Percentiles rank a stretch among this genome's conserved stretches.
Evolutionary conservation across 2,797 vertebrate species (phyloP).

Genomic region (Parambassis ranga): DNA sequence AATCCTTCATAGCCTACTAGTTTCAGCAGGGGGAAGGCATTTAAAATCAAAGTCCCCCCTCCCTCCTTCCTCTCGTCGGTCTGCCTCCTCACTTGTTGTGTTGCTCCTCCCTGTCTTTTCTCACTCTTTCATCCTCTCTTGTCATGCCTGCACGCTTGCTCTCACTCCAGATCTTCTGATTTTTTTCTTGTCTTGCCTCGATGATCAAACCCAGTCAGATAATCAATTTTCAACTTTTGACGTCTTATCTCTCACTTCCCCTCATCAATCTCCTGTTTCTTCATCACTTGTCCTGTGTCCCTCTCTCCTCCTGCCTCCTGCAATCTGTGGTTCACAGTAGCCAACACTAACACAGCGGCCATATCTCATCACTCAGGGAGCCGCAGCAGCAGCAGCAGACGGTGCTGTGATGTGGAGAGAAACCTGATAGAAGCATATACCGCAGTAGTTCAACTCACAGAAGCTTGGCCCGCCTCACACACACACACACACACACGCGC

Average conservation of each 20-base stretch:
- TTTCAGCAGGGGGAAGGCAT: conserved; percentile 36
- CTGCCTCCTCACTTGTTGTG: conserved; percentile 20
- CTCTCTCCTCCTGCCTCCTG: not conserved
- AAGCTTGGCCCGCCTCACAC: conserved; percentile 6
- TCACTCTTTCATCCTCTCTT: conserved; percentile 19
- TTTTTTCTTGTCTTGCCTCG: not conserved
- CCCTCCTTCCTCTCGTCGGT: conserved; percentile 13
- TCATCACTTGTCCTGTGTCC: too few relatives aligned
- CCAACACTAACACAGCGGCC: conserved; percentile 27
- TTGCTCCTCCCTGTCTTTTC: conserved; percentile 15
- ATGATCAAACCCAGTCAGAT: too few relatives aligned
- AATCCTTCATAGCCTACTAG: conserved; percentile 44
- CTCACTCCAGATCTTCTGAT: not conserved
- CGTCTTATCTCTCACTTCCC: not conserved
- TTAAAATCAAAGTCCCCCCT: conserved; percentile 17
- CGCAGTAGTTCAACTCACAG: conserved; percentile 44
- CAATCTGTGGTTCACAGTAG: not conserved
- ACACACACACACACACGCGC: conserved; percentile 13
- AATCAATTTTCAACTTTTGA: too few relatives aligned
- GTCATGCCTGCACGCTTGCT: conserved; percentile 11
- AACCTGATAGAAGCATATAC: conserved; percentile 38
- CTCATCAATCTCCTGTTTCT: not conserved
- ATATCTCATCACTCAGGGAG: conserved; percentile 19
- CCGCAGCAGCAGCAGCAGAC: conserved; percentile 22
- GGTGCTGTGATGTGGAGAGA: conserved; percentile 25